A percentile compares a stretch with the other conserved stretches of the same genome.
phyloP scores from a whole-genome alignment of 2,888 invertebrate species.

The Athripsodes cinereus region DNA sequence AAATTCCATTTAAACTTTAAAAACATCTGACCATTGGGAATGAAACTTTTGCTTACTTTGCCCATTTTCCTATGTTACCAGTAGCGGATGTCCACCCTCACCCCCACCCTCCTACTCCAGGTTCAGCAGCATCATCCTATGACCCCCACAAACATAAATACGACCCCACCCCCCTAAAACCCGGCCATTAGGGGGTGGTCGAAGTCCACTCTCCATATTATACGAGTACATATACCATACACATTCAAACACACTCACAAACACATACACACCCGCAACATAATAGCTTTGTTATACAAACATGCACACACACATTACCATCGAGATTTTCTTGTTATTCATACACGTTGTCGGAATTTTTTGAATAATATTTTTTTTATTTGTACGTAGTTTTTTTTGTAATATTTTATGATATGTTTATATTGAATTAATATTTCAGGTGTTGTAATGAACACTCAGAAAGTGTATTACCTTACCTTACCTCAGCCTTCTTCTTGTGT shows the following conservation, averaged over 20 bases:
- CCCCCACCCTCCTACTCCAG: constrained; percentile 12
- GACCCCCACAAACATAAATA: constrained; percentile 22
- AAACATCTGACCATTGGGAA: constrained; percentile 13
- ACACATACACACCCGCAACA: not conserved
- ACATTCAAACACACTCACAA: not conserved
- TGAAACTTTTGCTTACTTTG: constrained; percentile 28
- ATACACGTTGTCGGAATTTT: too few relatives aligned
- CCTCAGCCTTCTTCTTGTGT: too few relatives aligned
- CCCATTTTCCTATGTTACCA: constrained; percentile 24
- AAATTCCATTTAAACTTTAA: not conserved
- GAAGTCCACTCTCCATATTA: constrained; percentile 15
- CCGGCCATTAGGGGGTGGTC: constrained; percentile 12
- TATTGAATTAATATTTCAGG: too few relatives aligned
- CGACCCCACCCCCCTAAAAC: constrained; percentile 5
- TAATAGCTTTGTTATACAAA: too few relatives aligned
- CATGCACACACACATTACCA: too few relatives aligned
- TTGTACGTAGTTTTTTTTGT: too few relatives aligned
- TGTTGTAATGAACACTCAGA: too few relatives aligned
- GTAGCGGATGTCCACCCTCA: constrained; percentile 11
- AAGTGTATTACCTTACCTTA: too few relatives aligned
- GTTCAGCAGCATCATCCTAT: not conserved
- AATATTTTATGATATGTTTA: too few relatives aligned
- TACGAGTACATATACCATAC: not conserved
- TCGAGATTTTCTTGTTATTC: too few relatives aligned
- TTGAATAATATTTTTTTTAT: too few relatives aligned